Conservation (phyloP, 2,113 vertebrate genomes). For the Meleagris gallopavo region DNA sequence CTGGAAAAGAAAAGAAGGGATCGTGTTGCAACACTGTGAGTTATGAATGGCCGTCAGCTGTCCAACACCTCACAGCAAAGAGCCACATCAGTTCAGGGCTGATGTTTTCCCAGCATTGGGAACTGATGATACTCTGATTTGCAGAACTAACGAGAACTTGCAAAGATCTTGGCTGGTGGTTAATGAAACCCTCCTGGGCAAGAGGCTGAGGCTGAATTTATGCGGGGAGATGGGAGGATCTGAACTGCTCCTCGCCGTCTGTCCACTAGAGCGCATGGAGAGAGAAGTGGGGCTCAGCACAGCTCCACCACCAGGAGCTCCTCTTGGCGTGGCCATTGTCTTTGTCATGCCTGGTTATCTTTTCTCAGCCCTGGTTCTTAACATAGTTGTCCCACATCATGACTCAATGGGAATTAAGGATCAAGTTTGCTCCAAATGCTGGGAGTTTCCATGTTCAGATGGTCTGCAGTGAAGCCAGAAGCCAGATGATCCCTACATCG, state of each 20-base stretch:
- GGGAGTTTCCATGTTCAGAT: background rate
- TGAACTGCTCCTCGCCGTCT: background rate
- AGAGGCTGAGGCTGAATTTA: background rate
- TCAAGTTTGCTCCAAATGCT: background rate
- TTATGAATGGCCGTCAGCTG: slow-evolving; percentile 32
- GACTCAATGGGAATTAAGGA: background rate
- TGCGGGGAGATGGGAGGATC: background rate
- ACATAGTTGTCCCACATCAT: background rate
- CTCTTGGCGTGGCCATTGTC: background rate
- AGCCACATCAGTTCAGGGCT: background rate
- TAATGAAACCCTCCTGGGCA: slow-evolving; percentile 1
- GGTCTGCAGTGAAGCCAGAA: background rate
- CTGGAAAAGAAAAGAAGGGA: background rate
- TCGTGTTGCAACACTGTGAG: background rate
- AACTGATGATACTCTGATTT: background rate
- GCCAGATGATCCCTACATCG: background rate
- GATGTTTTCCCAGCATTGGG: slow-evolving; percentile 11
- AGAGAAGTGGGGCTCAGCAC: background rate
- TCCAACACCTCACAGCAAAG: background rate
- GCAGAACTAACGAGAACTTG: background rate
- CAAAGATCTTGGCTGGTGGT: background rate
- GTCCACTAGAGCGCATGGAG: background rate
- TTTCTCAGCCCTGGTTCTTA: background rate
- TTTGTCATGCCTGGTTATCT: background rate
- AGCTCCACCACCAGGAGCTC: background rate